Evolutionary conservation across 2,888 invertebrate species (phyloP).

Genomic region (Kuschelorhynchus macadamiae): DNA sequence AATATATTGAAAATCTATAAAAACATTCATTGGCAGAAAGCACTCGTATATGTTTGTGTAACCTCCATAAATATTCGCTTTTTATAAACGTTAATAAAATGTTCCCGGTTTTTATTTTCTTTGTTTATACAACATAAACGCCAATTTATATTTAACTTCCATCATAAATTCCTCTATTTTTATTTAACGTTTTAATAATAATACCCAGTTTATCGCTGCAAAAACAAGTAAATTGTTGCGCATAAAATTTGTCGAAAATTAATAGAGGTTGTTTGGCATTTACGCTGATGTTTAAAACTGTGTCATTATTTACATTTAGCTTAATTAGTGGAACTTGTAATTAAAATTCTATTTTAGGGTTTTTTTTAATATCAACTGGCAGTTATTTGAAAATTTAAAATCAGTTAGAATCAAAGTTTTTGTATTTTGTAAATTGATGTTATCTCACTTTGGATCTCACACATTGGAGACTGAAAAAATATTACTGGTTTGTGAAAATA

Average conservation of each 20-base stretch:
- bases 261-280: constrained; percentile 8
- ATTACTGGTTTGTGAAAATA: too few species aligned
- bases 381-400: too few species aligned
- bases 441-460: too few species aligned
- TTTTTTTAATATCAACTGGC: too few species aligned
- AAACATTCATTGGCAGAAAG: constrained; percentile 29
- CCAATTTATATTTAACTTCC: constrained; percentile 37
- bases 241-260: constrained; percentile 23
- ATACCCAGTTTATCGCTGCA: constrained; percentile 21
- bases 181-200: constrained; percentile 38
- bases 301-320: constrained; percentile 16
- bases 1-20: constrained; percentile 25
- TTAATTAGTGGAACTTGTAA: too few species aligned
- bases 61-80: constrained; percentile 21
- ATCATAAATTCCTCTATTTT: constrained; percentile 30
- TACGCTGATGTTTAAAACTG: constrained; percentile 1
- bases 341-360: too few species aligned
- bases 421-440: too few species aligned
- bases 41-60: constrained; percentile 31
- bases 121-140: constrained; percentile 24
- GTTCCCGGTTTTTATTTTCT: constrained; percentile 20
- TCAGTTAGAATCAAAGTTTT: too few species aligned
- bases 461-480: too few species aligned
- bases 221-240: constrained; percentile 9
- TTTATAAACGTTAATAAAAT: constrained; percentile 32